A percentile compares a stretch with the other conserved stretches of the same genome.
Conservation (phyloP, 2,797 vertebrate genomes). For the Protosalanx chinensis region DNA sequence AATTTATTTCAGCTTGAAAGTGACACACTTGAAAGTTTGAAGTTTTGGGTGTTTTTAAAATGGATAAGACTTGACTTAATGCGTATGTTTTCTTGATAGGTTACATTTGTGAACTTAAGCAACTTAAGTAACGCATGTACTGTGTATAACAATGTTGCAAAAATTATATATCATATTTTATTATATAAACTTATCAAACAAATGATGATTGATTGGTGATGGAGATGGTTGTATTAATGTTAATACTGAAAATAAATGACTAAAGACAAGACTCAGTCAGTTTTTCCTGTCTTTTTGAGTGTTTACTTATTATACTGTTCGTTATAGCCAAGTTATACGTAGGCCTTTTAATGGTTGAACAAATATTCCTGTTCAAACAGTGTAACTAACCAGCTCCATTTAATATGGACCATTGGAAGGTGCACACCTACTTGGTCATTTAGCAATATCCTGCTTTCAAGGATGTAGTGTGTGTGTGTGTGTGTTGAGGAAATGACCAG, state of each 20-base stretch:
- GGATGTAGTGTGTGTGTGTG: constrained; percentile 51
- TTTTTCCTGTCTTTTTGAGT: too few relatives aligned
- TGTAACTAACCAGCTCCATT: constrained; percentile 35
- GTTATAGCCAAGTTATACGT: not conserved
- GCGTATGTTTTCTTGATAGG: not conserved
- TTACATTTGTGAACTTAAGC: not conserved
- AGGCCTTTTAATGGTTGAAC: constrained; percentile 1
- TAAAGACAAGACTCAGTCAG: too few relatives aligned
- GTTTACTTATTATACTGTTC: too few relatives aligned
- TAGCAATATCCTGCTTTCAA: constrained; percentile 64
- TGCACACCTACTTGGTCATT: constrained; percentile 43
- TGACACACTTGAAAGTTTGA: not conserved
- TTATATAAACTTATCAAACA: not conserved
- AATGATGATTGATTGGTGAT: not conserved
- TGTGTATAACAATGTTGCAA: not conserved
- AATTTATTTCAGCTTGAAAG: not conserved
- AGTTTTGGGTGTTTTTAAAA: not conserved
- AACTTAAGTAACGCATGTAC: not conserved
- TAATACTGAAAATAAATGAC: too few relatives aligned
- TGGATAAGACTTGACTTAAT: not conserved
- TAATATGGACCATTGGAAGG: constrained; percentile 15
- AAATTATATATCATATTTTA: not conserved
- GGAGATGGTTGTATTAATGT: not conserved
- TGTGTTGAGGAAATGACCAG: constrained; percentile 21
- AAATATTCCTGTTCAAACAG: constrained; percentile 57